Evolutionary conservation across 2,888 invertebrate genomes (phyloP).

Genomic region (Pachydiplax longipennis): DNA sequence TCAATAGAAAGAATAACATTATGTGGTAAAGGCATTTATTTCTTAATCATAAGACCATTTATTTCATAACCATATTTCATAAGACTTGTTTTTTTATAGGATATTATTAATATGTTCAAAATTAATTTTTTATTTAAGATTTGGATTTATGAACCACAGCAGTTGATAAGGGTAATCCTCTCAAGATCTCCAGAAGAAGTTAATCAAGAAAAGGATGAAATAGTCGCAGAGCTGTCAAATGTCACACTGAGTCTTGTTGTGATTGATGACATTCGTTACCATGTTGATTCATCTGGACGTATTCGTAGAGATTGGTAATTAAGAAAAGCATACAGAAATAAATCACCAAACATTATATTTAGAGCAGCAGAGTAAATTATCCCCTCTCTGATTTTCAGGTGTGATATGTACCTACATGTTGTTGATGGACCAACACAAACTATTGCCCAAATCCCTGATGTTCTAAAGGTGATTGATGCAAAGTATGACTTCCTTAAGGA

Average conservation of each 20-base stretch:
- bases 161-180: slow-evolving; percentile 83
- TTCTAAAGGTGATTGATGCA: slow-evolving; percentile 81
- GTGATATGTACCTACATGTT: slow-evolving; percentile 85
- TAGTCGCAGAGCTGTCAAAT: slow-evolving; percentile 75
- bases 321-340: not conserved
- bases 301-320: slow-evolving; percentile 74
- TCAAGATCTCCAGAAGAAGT: slow-evolving; percentile 83
- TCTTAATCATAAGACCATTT: no score
- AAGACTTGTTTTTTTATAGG: not conserved
- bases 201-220: slow-evolving; percentile 72
- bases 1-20: no score
- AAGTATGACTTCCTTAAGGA: slow-evolving; percentile 86
- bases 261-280: slow-evolving; percentile 78
- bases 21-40: no score
- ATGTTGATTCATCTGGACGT: slow-evolving; percentile 69
- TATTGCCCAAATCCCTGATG: slow-evolving; percentile 75
- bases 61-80: no score
- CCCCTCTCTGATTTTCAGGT: slow-evolving; percentile 65
- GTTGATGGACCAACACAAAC: slow-evolving; percentile 77
- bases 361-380: not conserved
- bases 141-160: slow-evolving; percentile 88
- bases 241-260: slow-evolving; percentile 82
- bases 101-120: not conserved
- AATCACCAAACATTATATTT: slow-evolving; percentile 51
- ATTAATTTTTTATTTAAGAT: slow-evolving; percentile 64